A percentile compares a stretch with the other conserved stretches of the same genome.
Evolutionary conservation across 1,140 invertebrate species (phyloP).

Genomic region (Planococcus citri): DNA sequence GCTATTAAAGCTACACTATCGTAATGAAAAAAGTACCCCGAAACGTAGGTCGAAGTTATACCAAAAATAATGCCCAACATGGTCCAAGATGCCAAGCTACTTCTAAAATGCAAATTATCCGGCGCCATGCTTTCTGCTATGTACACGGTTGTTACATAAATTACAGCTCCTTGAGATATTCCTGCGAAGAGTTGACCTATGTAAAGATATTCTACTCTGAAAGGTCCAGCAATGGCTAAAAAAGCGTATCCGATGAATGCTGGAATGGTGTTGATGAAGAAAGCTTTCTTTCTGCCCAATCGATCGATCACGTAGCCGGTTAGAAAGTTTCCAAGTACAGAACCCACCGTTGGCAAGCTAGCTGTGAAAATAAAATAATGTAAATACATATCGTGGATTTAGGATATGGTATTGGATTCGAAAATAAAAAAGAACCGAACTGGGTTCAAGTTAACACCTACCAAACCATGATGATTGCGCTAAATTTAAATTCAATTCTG

Average conservation of each 20-base stretch:
- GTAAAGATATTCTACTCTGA: slow-evolving; percentile 37
- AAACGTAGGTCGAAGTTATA: slow-evolving; percentile 44
- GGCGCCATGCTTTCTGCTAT: slow-evolving; percentile 46
- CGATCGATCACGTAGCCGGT: slow-evolving; percentile 42
- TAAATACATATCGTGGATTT: no score
- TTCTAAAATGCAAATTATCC: slow-evolving; percentile 39
- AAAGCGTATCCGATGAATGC: slow-evolving; percentile 42
- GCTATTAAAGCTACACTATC: slow-evolving; percentile 47
- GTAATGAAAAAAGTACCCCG: slow-evolving; percentile 47
- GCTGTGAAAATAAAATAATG: slow-evolving; percentile 32
- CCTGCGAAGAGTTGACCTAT: slow-evolving; percentile 48
- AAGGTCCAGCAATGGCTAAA: slow-evolving; percentile 36
- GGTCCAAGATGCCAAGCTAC: slow-evolving; percentile 45
- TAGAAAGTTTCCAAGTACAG: slow-evolving; percentile 38
- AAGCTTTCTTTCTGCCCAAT: slow-evolving; percentile 42
- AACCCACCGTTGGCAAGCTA: slow-evolving; percentile 37
- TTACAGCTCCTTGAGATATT: slow-evolving; percentile 40
- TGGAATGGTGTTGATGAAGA: slow-evolving; percentile 40
- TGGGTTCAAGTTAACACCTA: not conserved
- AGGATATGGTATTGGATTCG: no score
- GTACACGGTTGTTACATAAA: slow-evolving; percentile 47
- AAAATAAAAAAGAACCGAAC: no score
- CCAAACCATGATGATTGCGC: not conserved
- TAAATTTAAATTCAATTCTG: not conserved
- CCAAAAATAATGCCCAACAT: slow-evolving; percentile 45